Base-by-base conservation (phyloP, 2,113 vertebrate species). In the Ranitomeya imitator region DNA sequence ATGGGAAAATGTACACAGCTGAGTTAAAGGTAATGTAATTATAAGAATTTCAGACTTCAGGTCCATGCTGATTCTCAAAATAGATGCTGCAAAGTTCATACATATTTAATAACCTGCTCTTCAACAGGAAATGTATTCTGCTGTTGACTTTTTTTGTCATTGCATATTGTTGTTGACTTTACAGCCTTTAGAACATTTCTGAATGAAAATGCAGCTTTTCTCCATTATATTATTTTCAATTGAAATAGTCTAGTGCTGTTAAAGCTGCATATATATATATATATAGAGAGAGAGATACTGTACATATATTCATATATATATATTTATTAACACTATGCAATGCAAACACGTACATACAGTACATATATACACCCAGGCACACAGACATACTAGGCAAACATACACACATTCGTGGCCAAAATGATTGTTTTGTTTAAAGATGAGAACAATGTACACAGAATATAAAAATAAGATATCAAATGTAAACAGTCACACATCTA, bases 1-100 rank as follows among this genome's bases (percentile, higher is more conserved):
- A 85, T 85, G 14, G 52, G 83, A 74, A 54, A 52, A 59, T 73
- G 67, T 54, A 85, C 83, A 74, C 83, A 85, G 15, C 13, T 73
- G n/a, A 85, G 67, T 23, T 85, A 85, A 85, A 69, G n/a, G 83
- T 69, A 85, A 73, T 23, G 51, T 74, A 85, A 85, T 85, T 85
- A 85, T 16, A 73, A 26, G 19, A 52, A 37, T 23, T 85, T 2
- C 31, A 73, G 51, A 59, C 51, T 73, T 15, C 65, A 71, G 21
- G 61, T 85, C 83, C 65, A 71, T 15, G 59, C 19, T 74, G 83
- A 71, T 57, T 57, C 83, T 85, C 14, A 85, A 73, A 73, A 85
- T 84, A 85, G 83, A 85, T 73, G 65, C 45, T 71, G 51, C 7
- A 85, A 31, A 85, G 83, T 85, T 85, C 83, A 85, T 85, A 85